A percentile compares a stretch with the other conserved stretches of the same genome.
These are phyloP conservation scores for Tympanoctomys barrerae DNA, from an alignment of 2,797 vertebrate genomes.

Conservation along the genomic window DNA sequence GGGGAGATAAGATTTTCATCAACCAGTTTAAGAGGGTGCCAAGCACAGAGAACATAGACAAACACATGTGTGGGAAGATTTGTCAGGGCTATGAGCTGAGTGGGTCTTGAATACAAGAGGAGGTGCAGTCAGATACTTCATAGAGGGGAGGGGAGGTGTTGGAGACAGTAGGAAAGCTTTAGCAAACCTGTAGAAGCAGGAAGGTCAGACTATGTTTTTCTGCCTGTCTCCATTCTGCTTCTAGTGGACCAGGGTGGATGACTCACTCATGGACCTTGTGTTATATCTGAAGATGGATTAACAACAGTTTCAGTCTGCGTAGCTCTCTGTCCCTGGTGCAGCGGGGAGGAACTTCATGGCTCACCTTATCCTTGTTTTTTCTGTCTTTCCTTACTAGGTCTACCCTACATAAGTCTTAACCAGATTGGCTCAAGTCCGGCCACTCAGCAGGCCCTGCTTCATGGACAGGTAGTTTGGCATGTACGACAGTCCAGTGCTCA, in stretches of 20 bases:
- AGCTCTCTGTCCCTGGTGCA: not conserved
- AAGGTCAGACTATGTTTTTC: not conserved
- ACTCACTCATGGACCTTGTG: fast-evolving
- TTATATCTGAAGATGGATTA: not conserved
- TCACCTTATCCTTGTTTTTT: not conserved
- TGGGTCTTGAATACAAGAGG: not conserved
- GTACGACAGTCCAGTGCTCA: not conserved
- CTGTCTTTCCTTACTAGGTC: not conserved
- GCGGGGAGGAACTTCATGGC: no score
- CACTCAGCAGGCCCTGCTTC: not conserved
- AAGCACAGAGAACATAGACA: not conserved
- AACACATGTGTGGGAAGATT: not conserved
- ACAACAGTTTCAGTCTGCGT: not conserved
- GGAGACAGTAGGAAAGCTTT: not conserved
- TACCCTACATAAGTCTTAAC: not conserved
- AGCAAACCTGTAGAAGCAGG: not conserved
- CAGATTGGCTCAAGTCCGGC: not conserved
- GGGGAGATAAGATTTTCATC: not conserved
- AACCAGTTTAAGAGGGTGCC: not conserved
- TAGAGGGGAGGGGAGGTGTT: not conserved
- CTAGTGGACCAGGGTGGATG: not conserved
- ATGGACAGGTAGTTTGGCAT: not conserved
- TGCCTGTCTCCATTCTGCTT: not conserved
- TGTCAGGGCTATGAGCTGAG: not conserved
- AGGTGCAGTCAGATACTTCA: not conserved